Percentiles rank a stretch among this genome's conserved stretches.
phyloP scores from a whole-genome alignment of 2,888 invertebrate genomes.

The Limnephilus lunatus region DNA sequence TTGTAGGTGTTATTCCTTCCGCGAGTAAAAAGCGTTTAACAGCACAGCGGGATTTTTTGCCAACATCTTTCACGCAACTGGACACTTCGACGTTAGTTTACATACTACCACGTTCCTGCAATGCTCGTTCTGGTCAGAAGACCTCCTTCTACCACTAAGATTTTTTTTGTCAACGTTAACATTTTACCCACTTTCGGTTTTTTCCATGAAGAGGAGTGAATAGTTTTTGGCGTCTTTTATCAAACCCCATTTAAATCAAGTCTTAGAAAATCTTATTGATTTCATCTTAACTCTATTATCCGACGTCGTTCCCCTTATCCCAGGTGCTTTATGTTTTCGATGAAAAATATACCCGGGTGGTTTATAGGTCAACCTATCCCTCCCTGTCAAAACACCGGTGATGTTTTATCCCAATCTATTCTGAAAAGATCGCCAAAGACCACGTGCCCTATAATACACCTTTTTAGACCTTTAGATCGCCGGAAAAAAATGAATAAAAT shows the following conservation, averaged over 20 bases:
- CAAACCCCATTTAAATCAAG: conserved; percentile 23
- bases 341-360: not conserved
- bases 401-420: conserved; percentile 24
- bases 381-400: conserved; percentile 20
- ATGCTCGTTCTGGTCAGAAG: no score
- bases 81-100: no score
- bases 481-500: no score
- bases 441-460: not conserved
- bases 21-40: no score
- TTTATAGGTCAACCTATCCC: not conserved
- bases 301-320: not conserved
- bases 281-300: conserved; percentile 30
- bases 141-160: no score
- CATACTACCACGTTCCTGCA: no score
- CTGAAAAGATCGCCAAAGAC: not conserved
- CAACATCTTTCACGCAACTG: no score
- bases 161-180: not conserved
- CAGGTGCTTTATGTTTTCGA: conserved; percentile 10
- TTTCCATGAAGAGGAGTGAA: not conserved
- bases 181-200: not conserved
- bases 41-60: no score
- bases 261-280: conserved; percentile 32
- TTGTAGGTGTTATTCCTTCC: no score
- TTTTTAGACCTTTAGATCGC: no score
- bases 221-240: not conserved